Percentiles rank a stretch among this genome's conserved stretches.
These are phyloP conservation scores for Amphiprion clarkii DNA, from an alignment of 2,797 vertebrate species.

Conservation along the genomic window DNA sequence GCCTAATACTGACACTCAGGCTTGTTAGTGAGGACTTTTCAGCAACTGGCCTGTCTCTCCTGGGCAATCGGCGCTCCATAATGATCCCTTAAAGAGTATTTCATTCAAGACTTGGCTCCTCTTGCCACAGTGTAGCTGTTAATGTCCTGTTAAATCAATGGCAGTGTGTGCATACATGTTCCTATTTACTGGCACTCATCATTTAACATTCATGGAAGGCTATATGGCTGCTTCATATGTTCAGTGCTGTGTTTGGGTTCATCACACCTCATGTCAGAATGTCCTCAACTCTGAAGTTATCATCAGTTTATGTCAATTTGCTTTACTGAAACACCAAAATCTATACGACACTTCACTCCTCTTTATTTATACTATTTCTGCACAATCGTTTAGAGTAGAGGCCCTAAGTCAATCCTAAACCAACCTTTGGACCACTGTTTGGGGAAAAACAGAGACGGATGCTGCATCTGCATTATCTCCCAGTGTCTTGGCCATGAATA, in stretches of 20 bases:
- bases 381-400: background rate
- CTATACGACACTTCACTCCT: background rate
- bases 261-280: background rate
- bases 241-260: background rate
- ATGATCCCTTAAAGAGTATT: conserved; percentile 15
- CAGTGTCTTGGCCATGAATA: background rate
- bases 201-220: conserved; percentile 5
- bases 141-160: conserved; percentile 12
- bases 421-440: background rate
- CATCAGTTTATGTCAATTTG: background rate
- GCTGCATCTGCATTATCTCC: background rate
- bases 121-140: conserved; percentile 9
- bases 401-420: background rate
- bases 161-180: conserved; percentile 6
- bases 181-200: conserved; percentile 9
- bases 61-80: background rate
- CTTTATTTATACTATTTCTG: too few species aligned
- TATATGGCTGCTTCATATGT: conserved; percentile 3
- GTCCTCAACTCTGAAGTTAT: background rate
- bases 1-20: conserved; percentile 6
- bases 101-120: conserved; percentile 19
- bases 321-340: background rate
- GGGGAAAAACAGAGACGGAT: background rate
- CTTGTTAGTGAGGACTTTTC: conserved; percentile 24
- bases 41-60: background rate